phyloP scores from a whole-genome alignment of 64 coral and sea anemone species.

The Pocillopora damicornis region DNA sequence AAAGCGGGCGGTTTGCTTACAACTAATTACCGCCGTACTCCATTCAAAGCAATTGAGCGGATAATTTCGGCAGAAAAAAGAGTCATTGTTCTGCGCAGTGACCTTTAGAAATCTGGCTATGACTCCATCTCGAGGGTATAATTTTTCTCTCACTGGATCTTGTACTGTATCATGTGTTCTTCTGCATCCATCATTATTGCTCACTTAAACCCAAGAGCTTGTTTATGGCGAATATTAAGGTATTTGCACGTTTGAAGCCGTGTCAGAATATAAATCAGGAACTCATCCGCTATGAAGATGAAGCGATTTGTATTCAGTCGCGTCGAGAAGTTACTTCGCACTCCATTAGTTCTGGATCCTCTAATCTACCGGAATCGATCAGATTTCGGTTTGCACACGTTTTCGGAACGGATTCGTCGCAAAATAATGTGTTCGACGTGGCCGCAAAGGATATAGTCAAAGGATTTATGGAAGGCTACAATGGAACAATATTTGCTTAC shows the following conservation, averaged over 20 bases:
- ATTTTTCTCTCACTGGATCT: neutral
- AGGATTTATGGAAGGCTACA: constrained; percentile 49
- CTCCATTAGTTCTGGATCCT: neutral
- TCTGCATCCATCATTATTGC: neutral
- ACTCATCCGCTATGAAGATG: constrained; percentile 31
- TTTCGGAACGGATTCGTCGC: constrained; percentile 18
- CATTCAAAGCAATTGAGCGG: constrained; percentile 9
- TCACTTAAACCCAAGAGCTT: neutral
- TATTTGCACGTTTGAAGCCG: constrained; percentile 48
- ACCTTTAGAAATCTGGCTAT: neutral
- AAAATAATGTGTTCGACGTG: constrained; percentile 39
- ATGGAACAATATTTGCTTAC: constrained; percentile 63
- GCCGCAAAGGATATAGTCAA: constrained; percentile 40
- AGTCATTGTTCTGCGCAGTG: neutral
- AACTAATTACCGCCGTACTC: constrained; percentile 6
- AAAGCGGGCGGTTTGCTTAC: constrained; percentile 2
- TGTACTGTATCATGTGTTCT: neutral
- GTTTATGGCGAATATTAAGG: constrained; percentile 58
- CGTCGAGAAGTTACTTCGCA: neutral
- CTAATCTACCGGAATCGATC: neutral
- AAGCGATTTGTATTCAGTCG: neutral
- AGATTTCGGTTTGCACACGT: constrained; percentile 36
- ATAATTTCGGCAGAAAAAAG: neutral
- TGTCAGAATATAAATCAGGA: constrained; percentile 13
- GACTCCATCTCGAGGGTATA: neutral